These are phyloP conservation scores for Tryphoninae sp. DNA, from an alignment of 2,888 invertebrate genomes.

Conservation along the genomic window DNA sequence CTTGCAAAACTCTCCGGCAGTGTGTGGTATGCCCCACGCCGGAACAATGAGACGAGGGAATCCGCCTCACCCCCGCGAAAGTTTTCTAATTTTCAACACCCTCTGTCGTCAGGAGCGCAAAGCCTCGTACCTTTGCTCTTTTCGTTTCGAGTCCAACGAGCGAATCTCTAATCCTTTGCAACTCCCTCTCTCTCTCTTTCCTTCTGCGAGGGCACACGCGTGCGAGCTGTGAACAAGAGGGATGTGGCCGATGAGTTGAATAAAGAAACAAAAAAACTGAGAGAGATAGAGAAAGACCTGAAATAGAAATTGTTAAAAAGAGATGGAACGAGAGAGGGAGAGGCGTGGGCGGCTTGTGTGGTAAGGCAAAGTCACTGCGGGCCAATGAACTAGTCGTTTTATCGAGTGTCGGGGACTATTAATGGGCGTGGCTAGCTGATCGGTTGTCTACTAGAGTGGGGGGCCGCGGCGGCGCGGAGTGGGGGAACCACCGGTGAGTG, in stretches of 20 bases:
- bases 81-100: slow-evolving; percentile 76
- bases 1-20: background rate
- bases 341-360: slow-evolving; percentile 71
- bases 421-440: slow-evolving; percentile 77
- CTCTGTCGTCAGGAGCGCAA: slow-evolving; percentile 49
- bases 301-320: background rate
- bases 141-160: slow-evolving; percentile 11
- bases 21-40: background rate
- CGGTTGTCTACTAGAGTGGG: slow-evolving; percentile 44
- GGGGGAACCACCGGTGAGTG: background rate
- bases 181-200: no score
- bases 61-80: slow-evolving; percentile 67
- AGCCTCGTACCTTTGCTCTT: slow-evolving; percentile 59
- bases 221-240: background rate
- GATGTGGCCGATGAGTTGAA: slow-evolving; percentile 5
- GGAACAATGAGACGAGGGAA: slow-evolving; percentile 79
- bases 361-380: slow-evolving; percentile 78
- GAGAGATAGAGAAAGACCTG: background rate
- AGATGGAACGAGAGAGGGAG: background rate
- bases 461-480: background rate
- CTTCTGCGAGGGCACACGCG: slow-evolving; percentile 2
- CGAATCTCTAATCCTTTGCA: slow-evolving; percentile 7
- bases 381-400: slow-evolving; percentile 78
- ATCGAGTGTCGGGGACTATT: slow-evolving; percentile 71
- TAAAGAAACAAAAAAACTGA: background rate